A percentile compares a stretch with the other conserved stretches of the same genome.
Evolutionary conservation across 2,113 vertebrate species (phyloP).

Genomic region (Hemibagrus wyckioides): DNA sequence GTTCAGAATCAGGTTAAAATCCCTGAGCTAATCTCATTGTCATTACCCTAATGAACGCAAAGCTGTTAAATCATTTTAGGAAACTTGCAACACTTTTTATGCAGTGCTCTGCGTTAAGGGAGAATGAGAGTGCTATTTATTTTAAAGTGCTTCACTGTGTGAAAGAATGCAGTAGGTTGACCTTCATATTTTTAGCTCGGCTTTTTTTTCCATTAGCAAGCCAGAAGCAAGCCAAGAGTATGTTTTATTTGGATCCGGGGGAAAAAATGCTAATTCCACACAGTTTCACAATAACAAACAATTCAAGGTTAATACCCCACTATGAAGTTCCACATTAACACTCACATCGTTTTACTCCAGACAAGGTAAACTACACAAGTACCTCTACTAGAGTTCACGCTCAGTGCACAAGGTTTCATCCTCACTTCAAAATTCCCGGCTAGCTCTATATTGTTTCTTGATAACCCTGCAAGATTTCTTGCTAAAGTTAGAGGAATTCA

Average conservation of each 20-base stretch:
- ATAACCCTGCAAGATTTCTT: not conserved
- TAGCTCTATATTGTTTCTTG: not conserved
- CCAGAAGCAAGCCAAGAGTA: not conserved
- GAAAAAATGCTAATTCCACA: not conserved
- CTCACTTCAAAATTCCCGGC: not conserved
- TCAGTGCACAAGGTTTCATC: too few species aligned
- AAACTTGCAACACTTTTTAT: not conserved
- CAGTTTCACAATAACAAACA: not conserved
- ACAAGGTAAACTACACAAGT: not conserved
- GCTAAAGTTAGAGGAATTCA: not conserved
- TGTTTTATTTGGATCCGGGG: not conserved
- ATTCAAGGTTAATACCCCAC: not conserved
- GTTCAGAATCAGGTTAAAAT: not conserved
- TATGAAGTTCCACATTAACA: constrained; percentile 2
- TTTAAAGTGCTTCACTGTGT: not conserved
- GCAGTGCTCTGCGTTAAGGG: not conserved
- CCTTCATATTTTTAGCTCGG: constrained; percentile 32
- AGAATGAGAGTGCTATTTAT: not conserved
- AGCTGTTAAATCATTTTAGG: not conserved
- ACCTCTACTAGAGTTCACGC: not conserved
- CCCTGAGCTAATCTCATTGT: not conserved
- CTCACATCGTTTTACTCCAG: not conserved
- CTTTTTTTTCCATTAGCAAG: constrained; percentile 6
- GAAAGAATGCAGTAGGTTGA: constrained; percentile 36
- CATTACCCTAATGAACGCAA: not conserved